Evolutionary conservation across 2,888 invertebrate genomes (phyloP), one percentile per base, ranked within the genome.

Genomic region (Allolobophora icterica): DNA sequence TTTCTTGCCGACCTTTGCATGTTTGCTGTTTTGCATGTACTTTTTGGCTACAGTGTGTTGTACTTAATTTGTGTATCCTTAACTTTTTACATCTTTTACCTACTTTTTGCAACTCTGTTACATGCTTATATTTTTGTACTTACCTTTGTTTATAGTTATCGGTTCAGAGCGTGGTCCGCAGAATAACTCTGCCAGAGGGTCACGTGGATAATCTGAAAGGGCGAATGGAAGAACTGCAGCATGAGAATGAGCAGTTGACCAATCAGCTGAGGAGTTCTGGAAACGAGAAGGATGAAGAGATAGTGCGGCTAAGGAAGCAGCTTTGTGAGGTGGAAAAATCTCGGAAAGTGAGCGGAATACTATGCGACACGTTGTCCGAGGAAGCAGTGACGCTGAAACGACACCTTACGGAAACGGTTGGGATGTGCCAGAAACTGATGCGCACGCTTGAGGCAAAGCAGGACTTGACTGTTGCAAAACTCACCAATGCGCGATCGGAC

Each of bases 251-350:
- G 19, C 87, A 87, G 87, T 17, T 87, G 35, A 38, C 38, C 24
- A 38, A 34, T 87, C 87, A 87, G 87, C 87, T 87, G 34, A 87
- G 34, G 87, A 87, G 87, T 38, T 87, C 87, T 34, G 87, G 87
- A 3, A 35, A 34, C 87, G 87, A 87, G 24, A 87, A 87, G 38
- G 87, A 87, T 24, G 34, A 34, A 17, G 87, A 87, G 87, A 35
- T 87, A 17, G 35, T 87, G 35, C 34, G 35, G 34, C 87, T 87
- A 6, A 87, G 87, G n/a, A 87, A 34, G 87, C 35, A 87, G 35
- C 87, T 87, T 19, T 35, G 87, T n/a, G 87, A 87, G 21, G 87
- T 38, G 87, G 87, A 87, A 38, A 34, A 35, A 35, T 87, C 87
- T 34, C 24, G 38, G 35, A 87, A 87, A 87, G 87, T 38, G 35